Evolutionary conservation across 1,140 invertebrate genomes (phyloP).

Genomic region (Bombus fervidus): DNA sequence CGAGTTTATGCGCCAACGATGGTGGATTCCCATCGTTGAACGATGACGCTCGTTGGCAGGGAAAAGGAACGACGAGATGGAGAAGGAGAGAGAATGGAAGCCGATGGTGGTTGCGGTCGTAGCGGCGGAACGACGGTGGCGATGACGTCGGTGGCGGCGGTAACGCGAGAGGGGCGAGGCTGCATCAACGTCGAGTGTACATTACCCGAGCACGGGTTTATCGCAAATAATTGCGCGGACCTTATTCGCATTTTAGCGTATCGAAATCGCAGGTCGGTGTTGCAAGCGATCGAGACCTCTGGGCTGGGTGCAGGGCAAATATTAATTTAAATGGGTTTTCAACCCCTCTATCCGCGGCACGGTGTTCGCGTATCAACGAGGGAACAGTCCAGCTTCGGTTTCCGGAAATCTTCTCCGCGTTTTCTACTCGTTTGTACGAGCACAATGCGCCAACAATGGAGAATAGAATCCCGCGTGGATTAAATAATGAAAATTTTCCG

Average conservation of each 20-base stretch:
- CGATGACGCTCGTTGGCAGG: constrained; percentile 11
- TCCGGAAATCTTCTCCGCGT: constrained; percentile 7
- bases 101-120: background rate
- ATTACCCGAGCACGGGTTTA: constrained; percentile 67
- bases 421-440: constrained; percentile 42
- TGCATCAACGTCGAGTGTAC: constrained; percentile 14
- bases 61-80: constrained; percentile 13
- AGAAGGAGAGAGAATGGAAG: background rate
- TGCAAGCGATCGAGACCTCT: constrained; percentile 32
- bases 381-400: background rate
- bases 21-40: constrained; percentile 65
- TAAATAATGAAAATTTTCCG: constrained; percentile 66
- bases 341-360: constrained; percentile 11
- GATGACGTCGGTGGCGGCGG: background rate
- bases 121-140: background rate
- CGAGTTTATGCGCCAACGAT: constrained; percentile 53
- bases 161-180: background rate
- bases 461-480: constrained; percentile 49
- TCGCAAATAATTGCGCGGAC: constrained; percentile 77
- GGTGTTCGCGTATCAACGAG: constrained; percentile 43
- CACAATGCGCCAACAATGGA: constrained; percentile 58
- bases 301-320: constrained; percentile 70
- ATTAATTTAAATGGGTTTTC: constrained; percentile 78
- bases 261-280: constrained; percentile 55
- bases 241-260: constrained; percentile 75